These are phyloP conservation scores for Mercenaria mercenaria DNA, from an alignment of 1,140 invertebrate species.

Conservation along the genomic window DNA sequence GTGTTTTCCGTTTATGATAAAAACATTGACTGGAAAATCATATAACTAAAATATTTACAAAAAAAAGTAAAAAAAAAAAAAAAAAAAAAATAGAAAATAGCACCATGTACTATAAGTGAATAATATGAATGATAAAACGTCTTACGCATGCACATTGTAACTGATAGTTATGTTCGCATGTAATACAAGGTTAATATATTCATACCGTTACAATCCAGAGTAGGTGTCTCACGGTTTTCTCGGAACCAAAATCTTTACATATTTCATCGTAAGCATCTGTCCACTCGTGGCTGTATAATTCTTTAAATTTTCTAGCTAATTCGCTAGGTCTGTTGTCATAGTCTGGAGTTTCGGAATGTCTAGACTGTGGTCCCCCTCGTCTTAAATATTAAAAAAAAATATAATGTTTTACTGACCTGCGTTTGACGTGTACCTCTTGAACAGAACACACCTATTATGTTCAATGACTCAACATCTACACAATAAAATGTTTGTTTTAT, in stretches of 20 bases:
- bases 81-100: too few relatives aligned
- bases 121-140: too few relatives aligned
- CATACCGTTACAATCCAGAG: constrained; percentile 57
- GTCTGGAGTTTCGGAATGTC: constrained; percentile 35
- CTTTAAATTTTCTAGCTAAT: constrained; percentile 44
- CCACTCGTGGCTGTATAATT: constrained; percentile 41
- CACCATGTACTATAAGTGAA: too few relatives aligned
- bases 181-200: too few relatives aligned
- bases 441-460: neutral
- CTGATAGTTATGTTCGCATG: too few relatives aligned
- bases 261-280: constrained; percentile 60
- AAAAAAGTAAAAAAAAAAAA: too few relatives aligned
- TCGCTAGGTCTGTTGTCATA: constrained; percentile 52
- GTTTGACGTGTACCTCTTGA: neutral
- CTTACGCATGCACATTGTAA: too few relatives aligned
- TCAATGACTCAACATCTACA: neutral
- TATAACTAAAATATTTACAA: too few relatives aligned
- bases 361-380: neutral
- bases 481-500: too few relatives aligned
- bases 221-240: constrained; percentile 56
- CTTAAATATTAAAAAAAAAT: neutral
- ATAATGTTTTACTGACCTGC: neutral
- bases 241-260: constrained; percentile 33
- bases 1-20: too few relatives aligned
- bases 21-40: too few relatives aligned